Evolutionary conservation across 2,888 invertebrate species (phyloP).

Genomic region (Trichacis sp.): DNA sequence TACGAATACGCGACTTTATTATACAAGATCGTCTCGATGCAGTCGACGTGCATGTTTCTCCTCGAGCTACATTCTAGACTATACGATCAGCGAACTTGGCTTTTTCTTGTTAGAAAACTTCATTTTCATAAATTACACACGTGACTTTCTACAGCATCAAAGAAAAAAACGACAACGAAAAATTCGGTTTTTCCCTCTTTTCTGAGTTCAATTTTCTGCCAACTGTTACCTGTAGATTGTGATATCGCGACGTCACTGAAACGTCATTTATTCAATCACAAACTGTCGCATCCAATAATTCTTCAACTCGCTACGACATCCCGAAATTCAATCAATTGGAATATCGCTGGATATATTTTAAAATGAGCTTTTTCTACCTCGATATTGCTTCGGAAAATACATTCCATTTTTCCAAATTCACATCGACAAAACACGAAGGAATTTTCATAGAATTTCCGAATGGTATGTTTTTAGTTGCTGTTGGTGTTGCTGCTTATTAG

Average conservation of each 20-base stretch:
- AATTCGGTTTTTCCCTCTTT: background rate
- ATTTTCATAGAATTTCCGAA: no score
- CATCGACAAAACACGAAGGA: no score
- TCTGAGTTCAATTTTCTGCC: background rate
- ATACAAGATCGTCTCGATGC: conserved; percentile 13
- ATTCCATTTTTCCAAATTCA: no score
- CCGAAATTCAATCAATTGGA: no score
- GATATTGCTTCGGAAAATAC: no score
- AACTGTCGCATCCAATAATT: conserved; percentile 8
- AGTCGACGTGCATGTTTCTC: conserved; percentile 30
- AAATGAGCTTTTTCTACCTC: no score
- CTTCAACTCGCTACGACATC: no score
- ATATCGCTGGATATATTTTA: no score
- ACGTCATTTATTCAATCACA: background rate
- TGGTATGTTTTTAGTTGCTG: background rate
- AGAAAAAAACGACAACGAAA: background rate
- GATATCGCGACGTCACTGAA: background rate
- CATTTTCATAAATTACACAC: conserved; percentile 1
- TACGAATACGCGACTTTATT: conserved; percentile 8
- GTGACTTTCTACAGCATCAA: background rate
- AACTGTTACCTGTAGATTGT: background rate
- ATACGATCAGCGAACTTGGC: background rate
- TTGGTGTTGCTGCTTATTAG: background rate
- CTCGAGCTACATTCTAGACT: conserved; percentile 2
- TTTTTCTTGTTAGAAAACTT: conserved; percentile 11